Conservation (phyloP, 1,140 invertebrate species). For the Amyelois transitella region DNA sequence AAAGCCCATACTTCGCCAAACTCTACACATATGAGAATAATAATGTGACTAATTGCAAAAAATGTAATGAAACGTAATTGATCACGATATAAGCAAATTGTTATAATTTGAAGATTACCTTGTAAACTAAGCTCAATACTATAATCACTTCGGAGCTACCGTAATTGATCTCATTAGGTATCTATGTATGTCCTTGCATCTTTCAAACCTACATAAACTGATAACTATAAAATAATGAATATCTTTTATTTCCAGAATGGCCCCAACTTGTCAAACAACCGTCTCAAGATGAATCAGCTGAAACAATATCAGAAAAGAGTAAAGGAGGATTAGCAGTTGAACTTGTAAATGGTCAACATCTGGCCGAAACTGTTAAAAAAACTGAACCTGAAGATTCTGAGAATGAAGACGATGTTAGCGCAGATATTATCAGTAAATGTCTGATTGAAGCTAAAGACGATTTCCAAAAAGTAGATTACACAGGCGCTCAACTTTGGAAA, state of each 20-base stretch:
- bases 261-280: conserved; percentile 38
- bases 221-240: neutral
- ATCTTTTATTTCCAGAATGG: conserved; percentile 42
- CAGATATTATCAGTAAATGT: conserved; percentile 9
- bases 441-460: conserved; percentile 23
- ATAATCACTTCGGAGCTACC: neutral
- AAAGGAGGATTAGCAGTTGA: conserved; percentile 2
- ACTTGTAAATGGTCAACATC: conserved; percentile 3
- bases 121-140: neutral
- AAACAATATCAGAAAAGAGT: conserved; percentile 4
- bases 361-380: neutral
- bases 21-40: too few species aligned
- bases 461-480: conserved; percentile 65
- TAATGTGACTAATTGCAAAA: neutral
- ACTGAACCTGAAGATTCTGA: conserved; percentile 12
- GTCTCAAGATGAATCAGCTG: neutral
- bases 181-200: too few species aligned
- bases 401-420: conserved; percentile 4
- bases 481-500: conserved; percentile 76
- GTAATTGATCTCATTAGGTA: neutral
- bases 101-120: neutral
- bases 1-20: too few species aligned
- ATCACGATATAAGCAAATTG: neutral
- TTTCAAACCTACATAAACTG: too few species aligned
- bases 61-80: conserved; percentile 4